These are phyloP conservation scores for Germaria angustata DNA, from an alignment of 2,888 invertebrate genomes.

Conservation along the genomic window DNA sequence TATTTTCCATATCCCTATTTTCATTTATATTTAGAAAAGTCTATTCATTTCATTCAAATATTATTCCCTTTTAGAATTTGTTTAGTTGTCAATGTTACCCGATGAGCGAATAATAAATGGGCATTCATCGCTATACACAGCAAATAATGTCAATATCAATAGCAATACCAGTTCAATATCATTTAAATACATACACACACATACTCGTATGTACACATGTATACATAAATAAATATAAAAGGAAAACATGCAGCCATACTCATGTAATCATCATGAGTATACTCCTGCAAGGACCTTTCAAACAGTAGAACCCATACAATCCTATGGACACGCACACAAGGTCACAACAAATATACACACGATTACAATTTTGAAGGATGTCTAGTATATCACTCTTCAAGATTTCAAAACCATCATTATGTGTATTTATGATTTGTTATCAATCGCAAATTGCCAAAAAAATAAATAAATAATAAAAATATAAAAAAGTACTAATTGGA, in stretches of 20 bases:
- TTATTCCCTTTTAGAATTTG: background rate
- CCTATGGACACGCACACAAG: background rate
- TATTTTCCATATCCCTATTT: too few species aligned
- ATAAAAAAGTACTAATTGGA: background rate
- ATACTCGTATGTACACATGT: too few species aligned
- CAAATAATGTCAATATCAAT: background rate
- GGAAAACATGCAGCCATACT: background rate
- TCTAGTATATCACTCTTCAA: background rate
- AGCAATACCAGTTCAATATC: background rate
- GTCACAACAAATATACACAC: background rate
- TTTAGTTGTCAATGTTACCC: background rate
- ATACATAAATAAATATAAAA: background rate
- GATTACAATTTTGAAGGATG: conserved; percentile 2
- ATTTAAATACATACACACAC: too few species aligned
- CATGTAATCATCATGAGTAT: background rate
- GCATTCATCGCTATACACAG: background rate
- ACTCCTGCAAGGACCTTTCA: background rate
- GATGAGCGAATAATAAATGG: conserved; percentile 2
- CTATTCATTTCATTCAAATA: background rate
- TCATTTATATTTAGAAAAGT: too few species aligned
- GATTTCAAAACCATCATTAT: conserved; percentile 24
- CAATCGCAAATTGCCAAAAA: conserved; percentile 16
- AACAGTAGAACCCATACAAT: background rate
- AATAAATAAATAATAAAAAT: background rate
- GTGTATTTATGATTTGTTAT: conserved; percentile 19